phyloP scores from a whole-genome alignment of 1,140 invertebrate genomes.

The Habropoda laboriosa region DNA sequence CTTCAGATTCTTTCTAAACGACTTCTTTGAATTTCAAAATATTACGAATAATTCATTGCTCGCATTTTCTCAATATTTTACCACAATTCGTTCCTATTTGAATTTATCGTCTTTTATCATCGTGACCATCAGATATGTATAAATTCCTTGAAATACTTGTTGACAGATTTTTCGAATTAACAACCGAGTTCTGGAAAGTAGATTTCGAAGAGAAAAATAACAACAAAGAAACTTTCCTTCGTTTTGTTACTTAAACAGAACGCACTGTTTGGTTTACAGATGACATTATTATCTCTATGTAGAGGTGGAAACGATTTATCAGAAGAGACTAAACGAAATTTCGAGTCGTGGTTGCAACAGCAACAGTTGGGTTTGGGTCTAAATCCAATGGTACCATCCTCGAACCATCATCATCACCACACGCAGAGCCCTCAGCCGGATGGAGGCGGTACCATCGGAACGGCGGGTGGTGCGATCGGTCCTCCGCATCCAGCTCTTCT shows the following conservation, averaged over 20 bases:
- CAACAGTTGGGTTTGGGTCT: conserved; percentile 83
- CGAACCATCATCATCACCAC: conserved; percentile 76
- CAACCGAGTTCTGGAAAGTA: background rate
- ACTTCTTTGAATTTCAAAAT: too few species aligned
- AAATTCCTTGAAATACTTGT: too few species aligned
- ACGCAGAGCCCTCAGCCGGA: conserved; percentile 77
- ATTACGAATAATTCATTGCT: too few species aligned
- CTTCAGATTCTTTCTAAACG: too few species aligned
- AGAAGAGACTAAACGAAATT: conserved; percentile 89
- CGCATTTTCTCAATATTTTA: too few species aligned
- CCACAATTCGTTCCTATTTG: too few species aligned
- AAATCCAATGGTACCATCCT: conserved; percentile 81
- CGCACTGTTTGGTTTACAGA: conserved; percentile 81
- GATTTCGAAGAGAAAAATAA: background rate
- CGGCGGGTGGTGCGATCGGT: conserved; percentile 68
- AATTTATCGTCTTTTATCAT: too few species aligned
- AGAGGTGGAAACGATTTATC: conserved; percentile 87
- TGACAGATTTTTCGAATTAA: too few species aligned
- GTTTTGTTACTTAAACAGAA: background rate
- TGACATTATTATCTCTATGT: conserved; percentile 89
- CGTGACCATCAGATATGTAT: too few species aligned
- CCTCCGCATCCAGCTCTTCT: conserved; percentile 86
- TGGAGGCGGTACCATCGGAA: conserved; percentile 68
- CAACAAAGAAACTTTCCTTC: too few species aligned
- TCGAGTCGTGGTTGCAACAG: conserved; percentile 84